Conservation (phyloP, 2,113 vertebrate species). For the Prunella fulvescens region DNA sequence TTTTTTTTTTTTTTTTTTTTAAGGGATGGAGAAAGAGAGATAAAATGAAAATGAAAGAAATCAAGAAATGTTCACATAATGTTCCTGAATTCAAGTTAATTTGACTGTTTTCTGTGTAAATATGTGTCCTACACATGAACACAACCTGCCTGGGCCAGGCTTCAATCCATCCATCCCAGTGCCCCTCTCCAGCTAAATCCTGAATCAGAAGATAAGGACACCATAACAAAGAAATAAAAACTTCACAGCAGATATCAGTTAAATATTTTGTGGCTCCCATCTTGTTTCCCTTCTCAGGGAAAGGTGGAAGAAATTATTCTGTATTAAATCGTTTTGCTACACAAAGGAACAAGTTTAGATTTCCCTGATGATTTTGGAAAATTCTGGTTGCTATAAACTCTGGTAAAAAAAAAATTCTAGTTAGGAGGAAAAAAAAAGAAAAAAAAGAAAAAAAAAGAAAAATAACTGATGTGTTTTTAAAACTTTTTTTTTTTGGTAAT, state of each 20-base stretch:
- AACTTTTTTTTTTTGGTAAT: background rate
- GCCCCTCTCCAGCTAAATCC: background rate
- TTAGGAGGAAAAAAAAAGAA: too few relatives aligned
- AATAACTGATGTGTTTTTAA: background rate
- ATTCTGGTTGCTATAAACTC: background rate
- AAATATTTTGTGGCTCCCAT: background rate
- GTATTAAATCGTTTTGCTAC: background rate
- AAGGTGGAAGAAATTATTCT: background rate
- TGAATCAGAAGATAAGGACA: background rate
- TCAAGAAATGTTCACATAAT: background rate
- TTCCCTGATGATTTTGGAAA: background rate
- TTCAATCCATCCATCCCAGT: accelerated
- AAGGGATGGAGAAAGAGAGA: background rate
- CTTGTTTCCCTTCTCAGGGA: background rate
- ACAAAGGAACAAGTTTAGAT: background rate
- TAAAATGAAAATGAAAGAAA: background rate
- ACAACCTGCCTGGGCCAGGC: background rate
- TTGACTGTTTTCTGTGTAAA: background rate
- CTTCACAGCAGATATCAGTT: background rate
- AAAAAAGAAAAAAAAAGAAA: background rate
- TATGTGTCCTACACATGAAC: background rate
- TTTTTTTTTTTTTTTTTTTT: accelerated
- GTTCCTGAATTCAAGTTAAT: background rate
- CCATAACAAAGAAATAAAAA: background rate
- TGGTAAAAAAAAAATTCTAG: background rate